Evolutionary conservation across 2,888 invertebrate genomes (phyloP).

Genomic region (Temnothorax unifasciatus): DNA sequence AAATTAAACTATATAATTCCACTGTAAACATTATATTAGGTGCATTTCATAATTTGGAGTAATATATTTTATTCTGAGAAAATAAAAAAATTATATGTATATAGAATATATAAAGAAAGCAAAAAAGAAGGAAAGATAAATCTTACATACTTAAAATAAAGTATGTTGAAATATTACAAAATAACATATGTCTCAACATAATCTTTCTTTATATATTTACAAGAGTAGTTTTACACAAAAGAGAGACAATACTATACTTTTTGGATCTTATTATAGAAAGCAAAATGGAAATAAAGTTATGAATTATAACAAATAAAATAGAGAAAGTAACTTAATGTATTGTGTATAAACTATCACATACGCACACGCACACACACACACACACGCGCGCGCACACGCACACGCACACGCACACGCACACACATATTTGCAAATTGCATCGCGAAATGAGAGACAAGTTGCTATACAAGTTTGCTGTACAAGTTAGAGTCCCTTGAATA

Average conservation of each 20-base stretch:
- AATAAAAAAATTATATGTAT: background rate
- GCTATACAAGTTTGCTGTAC: too few species aligned
- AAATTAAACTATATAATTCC: too few species aligned
- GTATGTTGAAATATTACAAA: conserved; percentile 1
- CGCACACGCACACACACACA: too few species aligned
- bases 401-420: too few species aligned
- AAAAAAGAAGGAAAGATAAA: background rate
- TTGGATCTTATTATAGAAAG: background rate
- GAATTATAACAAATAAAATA: conserved; percentile 6
- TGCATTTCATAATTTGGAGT: too few species aligned
- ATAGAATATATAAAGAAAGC: background rate
- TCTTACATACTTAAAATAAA: background rate
- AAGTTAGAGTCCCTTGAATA: too few species aligned
- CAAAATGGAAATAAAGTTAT: conserved; percentile 6
- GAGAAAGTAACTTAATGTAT: conserved; percentile 8
- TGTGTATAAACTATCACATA: too few species aligned
- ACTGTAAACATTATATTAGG: too few species aligned
- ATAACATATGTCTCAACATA: background rate
- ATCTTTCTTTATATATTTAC: background rate
- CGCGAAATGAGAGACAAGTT: too few species aligned
- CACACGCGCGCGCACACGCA: too few species aligned
- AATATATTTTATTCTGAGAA: background rate
- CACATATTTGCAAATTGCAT: too few species aligned
- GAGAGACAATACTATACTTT: conserved; percentile 1
- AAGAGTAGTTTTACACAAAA: conserved; percentile 9